These are phyloP conservation scores for Drosophila pallidifrons DNA, from an alignment of 1,140 invertebrate species.

Conservation along the genomic window DNA sequence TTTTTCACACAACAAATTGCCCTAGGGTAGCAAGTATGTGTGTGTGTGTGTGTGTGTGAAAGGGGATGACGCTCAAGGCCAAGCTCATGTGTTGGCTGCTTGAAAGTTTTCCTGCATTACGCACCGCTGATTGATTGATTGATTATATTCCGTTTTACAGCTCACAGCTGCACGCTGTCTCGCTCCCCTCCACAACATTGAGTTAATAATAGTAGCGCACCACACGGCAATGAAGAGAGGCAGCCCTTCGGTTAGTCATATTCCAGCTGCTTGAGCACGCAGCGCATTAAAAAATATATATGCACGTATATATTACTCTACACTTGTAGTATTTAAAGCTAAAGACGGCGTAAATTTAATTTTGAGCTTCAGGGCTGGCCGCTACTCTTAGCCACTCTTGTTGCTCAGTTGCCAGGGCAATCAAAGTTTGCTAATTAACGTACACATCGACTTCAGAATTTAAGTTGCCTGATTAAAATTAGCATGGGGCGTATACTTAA, in stretches of 20 bases:
- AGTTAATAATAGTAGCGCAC: conserved; percentile 7
- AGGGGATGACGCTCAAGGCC: conserved; percentile 11
- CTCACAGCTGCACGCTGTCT: conserved; percentile 1
- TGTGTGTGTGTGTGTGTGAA: not conserved
- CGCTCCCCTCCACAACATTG: not conserved
- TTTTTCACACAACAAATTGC: conserved; percentile 48
- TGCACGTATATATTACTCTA: not conserved
- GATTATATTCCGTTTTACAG: conserved; percentile 50
- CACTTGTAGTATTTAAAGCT: conserved; percentile 6
- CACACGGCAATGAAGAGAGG: conserved; percentile 4
- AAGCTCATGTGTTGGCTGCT: conserved; percentile 21
- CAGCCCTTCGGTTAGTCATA: conserved; percentile 23
- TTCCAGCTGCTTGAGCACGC: conserved; percentile 51
- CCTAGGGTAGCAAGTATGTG: not conserved
- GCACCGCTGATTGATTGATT: conserved; percentile 62
- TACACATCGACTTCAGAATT: conserved; percentile 21
- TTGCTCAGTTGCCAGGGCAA: conserved; percentile 45
- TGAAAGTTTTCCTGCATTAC: conserved; percentile 42
- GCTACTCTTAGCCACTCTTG: not conserved
- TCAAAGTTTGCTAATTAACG: conserved; percentile 68
- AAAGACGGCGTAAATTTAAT: conserved; percentile 45
- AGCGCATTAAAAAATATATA: conserved; percentile 33
- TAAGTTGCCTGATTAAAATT: conserved; percentile 50
- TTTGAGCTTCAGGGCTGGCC: conserved; percentile 10
- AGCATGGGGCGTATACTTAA: conserved; percentile 29